These are phyloP conservation scores for Brienomyrus brachyistius DNA, from an alignment of 2,113 vertebrate genomes.

Conservation along the genomic window DNA sequence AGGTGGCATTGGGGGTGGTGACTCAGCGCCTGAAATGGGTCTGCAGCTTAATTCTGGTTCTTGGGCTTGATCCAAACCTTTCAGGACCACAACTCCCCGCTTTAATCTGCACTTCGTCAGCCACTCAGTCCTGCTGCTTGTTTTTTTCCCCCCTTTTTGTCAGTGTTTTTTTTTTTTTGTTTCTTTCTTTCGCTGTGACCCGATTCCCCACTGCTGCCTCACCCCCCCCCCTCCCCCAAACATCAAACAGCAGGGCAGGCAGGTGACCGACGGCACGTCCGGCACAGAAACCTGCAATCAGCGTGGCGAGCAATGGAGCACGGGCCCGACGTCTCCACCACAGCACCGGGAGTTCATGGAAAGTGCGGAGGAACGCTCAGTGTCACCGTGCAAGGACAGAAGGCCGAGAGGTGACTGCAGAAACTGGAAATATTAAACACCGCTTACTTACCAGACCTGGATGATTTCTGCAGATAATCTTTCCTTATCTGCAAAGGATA, in stretches of 20 bases:
- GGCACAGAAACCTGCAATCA: not conserved
- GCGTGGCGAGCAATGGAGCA: not conserved
- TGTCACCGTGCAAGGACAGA: not conserved
- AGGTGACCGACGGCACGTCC: not conserved
- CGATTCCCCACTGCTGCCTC: not conserved
- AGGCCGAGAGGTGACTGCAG: not conserved
- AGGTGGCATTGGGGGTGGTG: conserved; percentile 12
- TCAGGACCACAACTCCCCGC: conserved; percentile 21
- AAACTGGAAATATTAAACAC: not conserved
- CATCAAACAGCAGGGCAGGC: not conserved
- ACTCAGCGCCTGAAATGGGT: conserved; percentile 30
- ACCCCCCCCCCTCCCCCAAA: not conserved
- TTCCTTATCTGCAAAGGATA: not conserved
- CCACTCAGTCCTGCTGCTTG: conserved; percentile 16
- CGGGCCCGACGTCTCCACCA: not conserved
- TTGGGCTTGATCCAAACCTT: conserved; percentile 34
- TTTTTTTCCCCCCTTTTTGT: conserved; percentile 11
- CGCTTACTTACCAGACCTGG: not conserved
- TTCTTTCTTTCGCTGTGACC: conserved; percentile 21
- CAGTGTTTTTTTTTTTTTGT: conserved; percentile 27
- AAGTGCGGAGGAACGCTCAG: not conserved
- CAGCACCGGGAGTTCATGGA: not conserved
- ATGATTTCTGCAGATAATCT: not conserved
- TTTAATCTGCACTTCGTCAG: conserved; percentile 34
- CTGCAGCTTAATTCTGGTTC: conserved; percentile 32